Evolutionary conservation across 2,113 vertebrate genomes (phyloP).

Genomic region (Semicossyphus pulcher): DNA sequence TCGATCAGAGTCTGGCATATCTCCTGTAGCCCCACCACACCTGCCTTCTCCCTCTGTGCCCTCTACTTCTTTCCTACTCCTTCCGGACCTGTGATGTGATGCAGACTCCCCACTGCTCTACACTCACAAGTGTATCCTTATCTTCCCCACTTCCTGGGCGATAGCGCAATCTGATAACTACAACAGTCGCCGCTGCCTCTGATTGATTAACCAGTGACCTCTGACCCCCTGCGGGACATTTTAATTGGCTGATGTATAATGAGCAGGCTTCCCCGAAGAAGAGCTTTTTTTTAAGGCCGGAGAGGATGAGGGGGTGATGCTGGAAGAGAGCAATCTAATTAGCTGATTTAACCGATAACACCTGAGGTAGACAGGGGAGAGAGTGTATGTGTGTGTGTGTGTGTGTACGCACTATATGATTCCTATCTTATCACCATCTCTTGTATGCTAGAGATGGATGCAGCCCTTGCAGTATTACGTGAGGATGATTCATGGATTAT

Average conservation of each 20-base stretch:
- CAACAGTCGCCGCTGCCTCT: conserved; percentile 62
- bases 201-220: conserved; percentile 83
- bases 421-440: conserved; percentile 38
- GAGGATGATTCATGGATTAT: conserved; percentile 36
- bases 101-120: conserved; percentile 40
- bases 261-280: conserved; percentile 60
- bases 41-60: not conserved
- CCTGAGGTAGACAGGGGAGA: conserved; percentile 16
- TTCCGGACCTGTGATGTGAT: conserved; percentile 6
- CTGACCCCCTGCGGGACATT: conserved; percentile 70
- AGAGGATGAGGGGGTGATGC: conserved; percentile 43
- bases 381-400: not conserved
- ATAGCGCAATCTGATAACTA: conserved; percentile 71
- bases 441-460: conserved; percentile 33
- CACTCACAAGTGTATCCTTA: conserved; percentile 59
- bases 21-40: not conserved
- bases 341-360: conserved; percentile 76
- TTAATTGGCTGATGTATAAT: conserved; percentile 79
- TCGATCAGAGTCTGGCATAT: not conserved
- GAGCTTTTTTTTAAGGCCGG: conserved; percentile 57
- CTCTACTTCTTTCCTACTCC: not conserved
- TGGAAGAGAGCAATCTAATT: conserved; percentile 66
- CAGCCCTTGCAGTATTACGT: conserved; percentile 26
- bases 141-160: conserved; percentile 60
- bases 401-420: conserved; percentile 9